Evolutionary conservation across 2,888 invertebrate genomes (phyloP).

Genomic region (Hermaeophaga mercurialis): DNA sequence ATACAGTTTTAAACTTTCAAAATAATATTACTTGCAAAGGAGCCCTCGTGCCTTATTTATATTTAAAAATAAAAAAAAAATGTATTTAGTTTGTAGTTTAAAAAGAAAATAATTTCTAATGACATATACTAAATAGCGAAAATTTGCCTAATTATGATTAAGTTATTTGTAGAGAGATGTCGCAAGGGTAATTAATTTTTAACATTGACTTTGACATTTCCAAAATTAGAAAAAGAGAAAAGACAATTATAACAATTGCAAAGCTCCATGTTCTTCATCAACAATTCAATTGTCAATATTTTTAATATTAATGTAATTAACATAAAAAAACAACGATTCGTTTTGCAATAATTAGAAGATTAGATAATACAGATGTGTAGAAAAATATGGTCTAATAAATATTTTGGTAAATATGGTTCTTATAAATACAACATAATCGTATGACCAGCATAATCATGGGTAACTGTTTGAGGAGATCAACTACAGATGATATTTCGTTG

Average conservation of each 20-base stretch:
- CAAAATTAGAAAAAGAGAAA: constrained; percentile 39
- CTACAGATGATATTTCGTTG: constrained; percentile 68
- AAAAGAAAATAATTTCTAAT: too few relatives aligned
- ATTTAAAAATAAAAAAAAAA: too few relatives aligned
- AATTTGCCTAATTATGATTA: not conserved
- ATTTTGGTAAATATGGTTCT: constrained; percentile 37
- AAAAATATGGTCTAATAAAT: constrained; percentile 36
- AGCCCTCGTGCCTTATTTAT: too few relatives aligned
- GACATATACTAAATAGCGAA: too few relatives aligned
- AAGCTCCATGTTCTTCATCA: constrained; percentile 39
- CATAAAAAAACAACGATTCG: constrained; percentile 29
- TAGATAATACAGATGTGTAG: constrained; percentile 35
- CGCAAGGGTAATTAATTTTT: constrained; percentile 12
- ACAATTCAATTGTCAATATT: constrained; percentile 39
- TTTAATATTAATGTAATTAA: constrained; percentile 34
- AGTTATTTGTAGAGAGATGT: constrained; percentile 15
- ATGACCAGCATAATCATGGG: constrained; percentile 63
- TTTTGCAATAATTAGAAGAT: constrained; percentile 29
- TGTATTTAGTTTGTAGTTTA: too few relatives aligned
- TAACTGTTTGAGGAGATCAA: constrained; percentile 72
- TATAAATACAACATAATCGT: constrained; percentile 47
- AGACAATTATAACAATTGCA: constrained; percentile 36
- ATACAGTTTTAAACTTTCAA: too few relatives aligned
- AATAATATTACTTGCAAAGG: too few relatives aligned
- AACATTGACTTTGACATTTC: constrained; percentile 22